A percentile compares a stretch with the other conserved stretches of the same genome.
phyloP scores from a whole-genome alignment of 2,888 invertebrate species.

The Brenthis ino region DNA sequence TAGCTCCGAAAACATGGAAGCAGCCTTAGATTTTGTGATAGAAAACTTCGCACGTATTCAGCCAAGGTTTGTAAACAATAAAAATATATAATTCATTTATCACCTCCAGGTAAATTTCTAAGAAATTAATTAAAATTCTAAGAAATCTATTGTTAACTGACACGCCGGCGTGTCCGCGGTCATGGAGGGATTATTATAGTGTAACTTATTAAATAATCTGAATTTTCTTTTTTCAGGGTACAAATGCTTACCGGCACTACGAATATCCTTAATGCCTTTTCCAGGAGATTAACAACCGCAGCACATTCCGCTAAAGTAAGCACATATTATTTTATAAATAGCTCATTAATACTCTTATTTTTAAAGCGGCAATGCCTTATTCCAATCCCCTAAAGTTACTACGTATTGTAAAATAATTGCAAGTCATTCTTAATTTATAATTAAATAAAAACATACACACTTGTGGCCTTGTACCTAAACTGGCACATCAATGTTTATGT shows the following conservation, averaged over 20 bases:
- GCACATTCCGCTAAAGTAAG: slow-evolving; percentile 60
- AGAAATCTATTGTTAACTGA: too few relatives aligned
- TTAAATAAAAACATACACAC: too few relatives aligned
- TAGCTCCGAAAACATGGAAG: slow-evolving; percentile 65
- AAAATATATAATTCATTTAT: slow-evolving; percentile 1
- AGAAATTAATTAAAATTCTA: too few relatives aligned
- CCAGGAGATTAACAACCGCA: slow-evolving; percentile 60
- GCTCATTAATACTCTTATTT: too few relatives aligned
- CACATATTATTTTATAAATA: background rate
- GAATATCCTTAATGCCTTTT: slow-evolving; percentile 70
- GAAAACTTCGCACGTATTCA: slow-evolving; percentile 68
- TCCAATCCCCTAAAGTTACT: too few relatives aligned
- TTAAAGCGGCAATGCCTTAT: too few relatives aligned
- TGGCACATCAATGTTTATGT: too few relatives aligned
- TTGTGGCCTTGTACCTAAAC: too few relatives aligned
- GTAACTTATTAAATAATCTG: slow-evolving; percentile 1
- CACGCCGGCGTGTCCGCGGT: too few relatives aligned
- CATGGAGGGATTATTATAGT: background rate
- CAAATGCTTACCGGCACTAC: slow-evolving; percentile 73
- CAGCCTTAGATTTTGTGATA: slow-evolving; percentile 70
- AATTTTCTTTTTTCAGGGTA: slow-evolving; percentile 54
- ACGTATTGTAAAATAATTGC: too few relatives aligned
- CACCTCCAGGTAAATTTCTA: too few relatives aligned
- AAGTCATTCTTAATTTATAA: too few relatives aligned
- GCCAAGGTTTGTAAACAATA: slow-evolving; percentile 51